Percentiles rank a stretch among this genome's conserved stretches.
These are phyloP conservation scores for Pollachius pollachius DNA, from an alignment of 2,113 vertebrate genomes.

Conservation along the genomic window DNA sequence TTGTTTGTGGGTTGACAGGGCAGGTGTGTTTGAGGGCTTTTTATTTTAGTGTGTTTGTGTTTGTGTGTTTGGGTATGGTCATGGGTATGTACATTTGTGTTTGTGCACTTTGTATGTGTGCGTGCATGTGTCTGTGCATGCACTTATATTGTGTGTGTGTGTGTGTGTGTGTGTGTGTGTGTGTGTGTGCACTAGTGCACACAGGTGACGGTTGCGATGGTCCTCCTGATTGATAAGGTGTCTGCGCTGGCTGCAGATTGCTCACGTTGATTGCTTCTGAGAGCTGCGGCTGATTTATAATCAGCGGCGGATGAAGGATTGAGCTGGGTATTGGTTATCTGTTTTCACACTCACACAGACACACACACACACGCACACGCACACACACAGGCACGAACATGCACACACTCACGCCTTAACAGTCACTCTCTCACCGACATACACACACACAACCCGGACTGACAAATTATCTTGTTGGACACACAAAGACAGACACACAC, in stretches of 20 bases:
- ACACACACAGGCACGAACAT: constrained; percentile 1
- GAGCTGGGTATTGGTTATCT: constrained; percentile 71
- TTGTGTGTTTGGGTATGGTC: neutral
- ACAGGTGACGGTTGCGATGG: constrained; percentile 63
- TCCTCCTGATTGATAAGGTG: constrained; percentile 73
- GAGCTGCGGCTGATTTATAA: constrained; percentile 73
- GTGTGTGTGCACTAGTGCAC: constrained; percentile 1
- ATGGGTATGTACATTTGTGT: neutral
- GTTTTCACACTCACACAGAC: constrained; percentile 63
- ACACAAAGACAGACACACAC: constrained; percentile 13
- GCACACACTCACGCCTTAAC: constrained; percentile 33
- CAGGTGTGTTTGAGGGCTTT: constrained; percentile 1
- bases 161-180: constrained; percentile 38
- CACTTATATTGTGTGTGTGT: constrained; percentile 13
- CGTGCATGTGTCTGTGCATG: constrained; percentile 16
- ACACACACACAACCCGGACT: constrained; percentile 1
- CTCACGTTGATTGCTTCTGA: constrained; percentile 72
- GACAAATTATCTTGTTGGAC: constrained; percentile 47
- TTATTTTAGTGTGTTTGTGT: constrained; percentile 18
- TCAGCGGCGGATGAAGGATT: constrained; percentile 72
- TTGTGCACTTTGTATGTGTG: neutral
- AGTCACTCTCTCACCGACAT: constrained; percentile 36
- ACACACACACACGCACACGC: constrained; percentile 27
- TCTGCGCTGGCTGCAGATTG: constrained; percentile 70
- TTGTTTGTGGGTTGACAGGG: constrained; percentile 18